These are phyloP conservation scores for Brienomyrus brachyistius DNA, from an alignment of 2,113 vertebrate genomes.

Conservation along the genomic window DNA sequence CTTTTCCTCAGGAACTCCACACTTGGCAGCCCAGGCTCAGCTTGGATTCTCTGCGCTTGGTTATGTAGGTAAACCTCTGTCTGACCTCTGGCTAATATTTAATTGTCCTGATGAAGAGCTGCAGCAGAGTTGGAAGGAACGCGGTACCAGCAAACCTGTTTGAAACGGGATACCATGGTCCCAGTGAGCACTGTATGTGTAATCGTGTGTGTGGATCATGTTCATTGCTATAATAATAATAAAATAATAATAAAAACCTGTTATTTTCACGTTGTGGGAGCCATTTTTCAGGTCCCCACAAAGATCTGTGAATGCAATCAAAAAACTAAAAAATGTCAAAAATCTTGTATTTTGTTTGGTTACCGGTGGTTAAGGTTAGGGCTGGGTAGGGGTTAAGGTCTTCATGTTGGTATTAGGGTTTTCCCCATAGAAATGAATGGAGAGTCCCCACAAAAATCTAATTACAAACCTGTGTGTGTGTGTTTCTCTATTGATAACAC, in stretches of 20 bases:
- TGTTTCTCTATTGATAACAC: not conserved
- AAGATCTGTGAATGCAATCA: too few relatives aligned
- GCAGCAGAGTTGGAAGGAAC: not conserved
- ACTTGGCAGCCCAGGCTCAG: not conserved
- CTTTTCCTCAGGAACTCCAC: not conserved
- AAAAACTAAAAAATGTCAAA: too few relatives aligned
- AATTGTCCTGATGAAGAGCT: not conserved
- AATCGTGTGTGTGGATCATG: too few relatives aligned
- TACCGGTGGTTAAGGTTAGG: too few relatives aligned
- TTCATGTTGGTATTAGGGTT: too few relatives aligned
- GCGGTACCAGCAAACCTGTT: not conserved
- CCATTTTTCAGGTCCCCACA: too few relatives aligned
- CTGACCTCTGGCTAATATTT: not conserved
- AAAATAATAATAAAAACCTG: not conserved
- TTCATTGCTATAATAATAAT: too few relatives aligned
- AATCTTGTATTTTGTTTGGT: too few relatives aligned
- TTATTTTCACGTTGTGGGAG: too few relatives aligned
- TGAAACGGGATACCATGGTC: not conserved
- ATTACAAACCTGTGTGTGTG: not conserved
- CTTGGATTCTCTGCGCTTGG: not conserved
- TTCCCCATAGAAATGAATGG: too few relatives aligned
- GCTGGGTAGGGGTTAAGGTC: too few relatives aligned
- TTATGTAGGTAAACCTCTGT: not conserved
- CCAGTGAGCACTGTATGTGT: not conserved
- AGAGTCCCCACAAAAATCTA: too few relatives aligned